Percentiles rank a stretch among this genome's conserved stretches.
Evolutionary conservation across 1,140 invertebrate genomes (phyloP).

Genomic region (Magallana gigas): DNA sequence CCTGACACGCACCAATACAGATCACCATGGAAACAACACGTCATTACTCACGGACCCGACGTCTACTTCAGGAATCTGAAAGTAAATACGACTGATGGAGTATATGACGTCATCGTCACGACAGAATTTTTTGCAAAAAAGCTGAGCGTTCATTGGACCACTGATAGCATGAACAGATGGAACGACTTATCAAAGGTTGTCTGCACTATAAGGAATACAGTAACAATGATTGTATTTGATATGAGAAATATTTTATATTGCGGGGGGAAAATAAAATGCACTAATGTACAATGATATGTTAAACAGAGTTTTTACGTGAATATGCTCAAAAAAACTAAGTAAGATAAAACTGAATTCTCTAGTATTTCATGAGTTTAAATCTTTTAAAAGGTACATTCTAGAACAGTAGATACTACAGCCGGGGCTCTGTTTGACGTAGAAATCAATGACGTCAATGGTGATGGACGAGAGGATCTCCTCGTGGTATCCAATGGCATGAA

Average conservation of each 20-base stretch:
- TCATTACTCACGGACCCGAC: conserved; percentile 75
- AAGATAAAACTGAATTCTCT: no score
- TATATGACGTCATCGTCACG: conserved; percentile 73
- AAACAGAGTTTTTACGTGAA: no score
- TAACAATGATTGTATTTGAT: no score
- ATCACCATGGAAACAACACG: conserved; percentile 72
- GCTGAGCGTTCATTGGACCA: conserved; percentile 76
- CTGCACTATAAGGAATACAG: no score
- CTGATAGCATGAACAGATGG: conserved; percentile 71
- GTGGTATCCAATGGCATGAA: conserved; percentile 63
- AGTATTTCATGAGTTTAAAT: background rate
- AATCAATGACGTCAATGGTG: conserved; percentile 76
- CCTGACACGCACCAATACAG: conserved; percentile 65
- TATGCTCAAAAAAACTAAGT: no score
- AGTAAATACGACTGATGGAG: conserved; percentile 67
- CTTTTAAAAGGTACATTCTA: conserved; percentile 67
- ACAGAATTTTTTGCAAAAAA: conserved; percentile 76
- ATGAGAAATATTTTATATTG: no score
- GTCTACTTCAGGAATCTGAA: conserved; percentile 74
- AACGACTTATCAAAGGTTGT: conserved; percentile 69
- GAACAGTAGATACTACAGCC: conserved; percentile 74
- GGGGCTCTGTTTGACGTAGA: conserved; percentile 77
- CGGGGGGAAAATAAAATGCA: no score
- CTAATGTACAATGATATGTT: no score
- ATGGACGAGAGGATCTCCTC: conserved; percentile 75